Percentiles rank a stretch among this genome's conserved stretches.
These are phyloP conservation scores for Enteromius argenteus DNA, from an alignment of 2,797 vertebrate species.

Conservation along the genomic window DNA sequence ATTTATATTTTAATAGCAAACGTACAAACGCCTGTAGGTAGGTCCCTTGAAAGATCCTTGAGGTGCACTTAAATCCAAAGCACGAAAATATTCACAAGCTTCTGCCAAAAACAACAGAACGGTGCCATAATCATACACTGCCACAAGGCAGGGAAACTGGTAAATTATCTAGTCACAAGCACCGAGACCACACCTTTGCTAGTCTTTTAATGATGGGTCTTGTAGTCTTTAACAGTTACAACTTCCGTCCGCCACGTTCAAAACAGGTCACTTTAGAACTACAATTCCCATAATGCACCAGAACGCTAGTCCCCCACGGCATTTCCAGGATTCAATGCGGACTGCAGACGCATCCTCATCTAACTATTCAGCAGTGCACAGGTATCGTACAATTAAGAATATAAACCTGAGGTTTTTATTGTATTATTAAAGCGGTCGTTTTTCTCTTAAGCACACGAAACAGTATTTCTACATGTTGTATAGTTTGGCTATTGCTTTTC, in stretches of 20 bases:
- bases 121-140: neutral
- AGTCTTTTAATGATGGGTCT: conserved; percentile 45
- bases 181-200: conserved; percentile 33
- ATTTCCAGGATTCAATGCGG: conserved; percentile 3
- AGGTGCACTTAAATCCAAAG: neutral
- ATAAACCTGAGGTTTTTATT: neutral
- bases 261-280: conserved; percentile 59
- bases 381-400: conserved; percentile 10
- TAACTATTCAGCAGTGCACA: conserved; percentile 41
- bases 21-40: neutral
- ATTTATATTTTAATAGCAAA: neutral
- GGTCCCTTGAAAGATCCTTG: neutral
- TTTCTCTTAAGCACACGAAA: neutral
- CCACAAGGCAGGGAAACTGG: conserved; percentile 6
- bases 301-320: conserved; percentile 24
- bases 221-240: conserved; percentile 65
- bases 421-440: neutral
- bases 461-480: neutral
- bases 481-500: neutral
- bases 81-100: neutral
- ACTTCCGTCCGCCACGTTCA: accelerated
- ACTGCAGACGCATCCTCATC: conserved; percentile 56
- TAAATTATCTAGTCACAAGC: conserved; percentile 33
- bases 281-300: conserved; percentile 57
- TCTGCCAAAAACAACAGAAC: conserved; percentile 3